Evolutionary conservation across 1,140 invertebrate species (phyloP), one percentile per base, ranked within the genome.

Genomic region (Macrobrachium nipponense): DNA sequence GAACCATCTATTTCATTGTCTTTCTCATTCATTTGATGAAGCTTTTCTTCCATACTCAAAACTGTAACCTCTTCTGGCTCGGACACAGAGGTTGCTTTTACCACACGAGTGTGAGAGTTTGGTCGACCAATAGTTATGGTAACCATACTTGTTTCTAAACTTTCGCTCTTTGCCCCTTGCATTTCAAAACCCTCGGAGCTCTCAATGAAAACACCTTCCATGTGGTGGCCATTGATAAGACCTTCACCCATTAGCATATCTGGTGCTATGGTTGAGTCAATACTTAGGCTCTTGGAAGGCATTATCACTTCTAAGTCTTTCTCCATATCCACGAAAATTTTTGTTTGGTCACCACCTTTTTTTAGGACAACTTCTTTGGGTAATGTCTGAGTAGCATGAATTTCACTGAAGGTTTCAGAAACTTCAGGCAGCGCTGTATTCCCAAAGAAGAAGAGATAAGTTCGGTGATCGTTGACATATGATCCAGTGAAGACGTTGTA

Each of bases 381-480:
- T 62, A 62, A 58, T n/a, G 60, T 78, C 27, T 87, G 61, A 44
- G 70, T 61, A 36, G 68, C 43, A 0, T 51, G n/a, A 0, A 44
- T 61, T 27, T 86, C 78, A 23, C 80, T 80, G 15, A 58, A 85
- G 18, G 88, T 64, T 15, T 85, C 79, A 61, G 89, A 84, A 18
- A 2, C n/a, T 73, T 51, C 62, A 43, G 87, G 87, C 18, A 86
- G 60, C 17, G 86, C 90, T 5, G 90, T 90, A 66, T 91, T 90
- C 18, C 90, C 90, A 88, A 90, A 90, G 88, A 91, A 90, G 87
- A 91, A 91, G 14, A 90, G 87, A 79, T 90, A 91, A 8, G 90
- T 91, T 66, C 90, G 90, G 11, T 82, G 82, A 75, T 90, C 87
- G 85, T 90, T 90, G 12, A 90, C 83, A 77, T 91, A 91, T 0